Conservation (phyloP, 2,888 invertebrate species). For the Ctena decussata region DNA sequence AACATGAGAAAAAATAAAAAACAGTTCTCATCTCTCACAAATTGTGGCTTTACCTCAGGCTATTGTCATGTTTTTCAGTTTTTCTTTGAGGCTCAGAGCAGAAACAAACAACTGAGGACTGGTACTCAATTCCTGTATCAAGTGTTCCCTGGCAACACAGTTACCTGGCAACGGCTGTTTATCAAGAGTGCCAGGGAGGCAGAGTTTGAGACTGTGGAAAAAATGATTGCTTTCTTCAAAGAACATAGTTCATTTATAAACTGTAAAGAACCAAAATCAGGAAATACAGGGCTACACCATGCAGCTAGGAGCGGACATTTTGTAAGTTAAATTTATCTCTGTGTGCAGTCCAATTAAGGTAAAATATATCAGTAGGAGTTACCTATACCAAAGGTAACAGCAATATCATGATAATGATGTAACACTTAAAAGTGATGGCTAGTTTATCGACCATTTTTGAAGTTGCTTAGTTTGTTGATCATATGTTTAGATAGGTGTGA, state of each 20-base stretch:
- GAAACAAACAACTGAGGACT: slow-evolving; percentile 83
- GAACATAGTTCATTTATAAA: slow-evolving; percentile 84
- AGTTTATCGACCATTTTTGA: no score
- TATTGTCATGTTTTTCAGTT: no score
- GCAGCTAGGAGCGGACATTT: slow-evolving; percentile 84
- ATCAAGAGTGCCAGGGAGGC: slow-evolving; percentile 83
- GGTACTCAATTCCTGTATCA: slow-evolving; percentile 85
- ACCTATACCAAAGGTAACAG: no score
- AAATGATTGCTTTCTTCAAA: slow-evolving; percentile 84
- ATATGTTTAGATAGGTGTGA: no score
- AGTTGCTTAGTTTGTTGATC: no score
- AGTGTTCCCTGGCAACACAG: slow-evolving; percentile 85
- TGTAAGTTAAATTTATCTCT: slow-evolving; percentile 78
- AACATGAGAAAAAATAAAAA: no score
- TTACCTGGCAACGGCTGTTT: slow-evolving; percentile 83
- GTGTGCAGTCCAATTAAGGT: no score
- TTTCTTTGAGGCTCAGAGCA: slow-evolving; percentile 83
- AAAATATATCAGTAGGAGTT: no score
- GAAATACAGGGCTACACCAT: slow-evolving; percentile 84
- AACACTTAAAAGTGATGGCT: no score
- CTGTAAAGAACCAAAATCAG: slow-evolving; percentile 82
- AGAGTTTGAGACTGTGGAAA: slow-evolving; percentile 83
- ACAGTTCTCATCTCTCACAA: no score
- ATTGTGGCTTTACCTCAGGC: no score
- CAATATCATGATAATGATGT: no score